Base-by-base conservation (phyloP, 2,888 invertebrate genomes). In the Brenthis daphne region DNA sequence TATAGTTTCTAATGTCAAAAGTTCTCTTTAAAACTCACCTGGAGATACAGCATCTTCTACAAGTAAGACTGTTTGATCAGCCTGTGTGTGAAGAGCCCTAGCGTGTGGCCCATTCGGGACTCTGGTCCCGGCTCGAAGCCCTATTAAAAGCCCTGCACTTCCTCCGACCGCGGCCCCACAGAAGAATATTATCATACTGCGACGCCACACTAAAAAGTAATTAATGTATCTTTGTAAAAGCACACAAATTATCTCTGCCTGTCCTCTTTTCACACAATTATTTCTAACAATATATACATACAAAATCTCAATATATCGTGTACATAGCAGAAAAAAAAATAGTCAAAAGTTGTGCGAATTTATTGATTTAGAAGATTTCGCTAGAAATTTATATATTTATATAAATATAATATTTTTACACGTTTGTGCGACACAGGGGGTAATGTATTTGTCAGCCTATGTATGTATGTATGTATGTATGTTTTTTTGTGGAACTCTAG, bases 21-120 rank as follows among this genome's bases (percentile, higher is more conserved):
- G 6, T 47, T 47, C 29, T 29, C 4, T 29, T 3, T 4, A 29
- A 16, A 29, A 16, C 57, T 76, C 63, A 90, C 92, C 85, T 1
- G 89, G 84, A 1, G 89, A 82, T 0, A 85, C 82, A 0, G 90
- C 89, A 51, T 93, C 93, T 53, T 93, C 93, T 0, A 92, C 90
- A 6, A 92, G 77, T 66, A 92, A 82, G 13, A 93, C 92, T 13
- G 84, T 81, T 70, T 90, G 90, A 79, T 93, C 93, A 1, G 81
- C 73, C 66, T 88, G 86, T 1, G 93, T 80, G 75, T 87, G 90
- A 48, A 93, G 79, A 0, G 93, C 92, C 5, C 91, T 76, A 6
- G 88, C 87, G 73, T 87, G 86, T 1, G 92, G 93, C 0, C 91
- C 88, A 16, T 73, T 50, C 0, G 82, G 83, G 20, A 67, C 71